Conservation (phyloP, 2,113 vertebrate species). For the Brachyhypopomus gauderio region DNA sequence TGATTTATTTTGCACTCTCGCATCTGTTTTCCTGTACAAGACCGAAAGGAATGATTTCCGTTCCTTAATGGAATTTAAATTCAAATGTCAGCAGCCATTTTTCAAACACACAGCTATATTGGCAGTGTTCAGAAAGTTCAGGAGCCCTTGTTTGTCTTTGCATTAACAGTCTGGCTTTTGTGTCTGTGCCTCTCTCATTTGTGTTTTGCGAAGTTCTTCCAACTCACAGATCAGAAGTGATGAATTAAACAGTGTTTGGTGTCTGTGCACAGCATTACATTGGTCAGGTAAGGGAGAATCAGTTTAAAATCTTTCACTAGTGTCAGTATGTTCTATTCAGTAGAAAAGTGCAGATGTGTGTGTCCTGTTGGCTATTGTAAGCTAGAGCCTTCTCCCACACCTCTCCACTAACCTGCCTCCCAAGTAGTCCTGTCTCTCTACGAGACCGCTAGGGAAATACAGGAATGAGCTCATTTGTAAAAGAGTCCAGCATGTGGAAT, state of each 20-base stretch:
- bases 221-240: constrained; percentile 45
- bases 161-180: constrained; percentile 31
- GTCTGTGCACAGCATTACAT: constrained; percentile 31
- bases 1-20: constrained; percentile 33
- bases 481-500: background rate
- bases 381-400: background rate
- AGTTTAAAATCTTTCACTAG: constrained; percentile 20
- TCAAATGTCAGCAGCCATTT: constrained; percentile 51
- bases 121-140: constrained; percentile 31
- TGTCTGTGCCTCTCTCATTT: constrained; percentile 37
- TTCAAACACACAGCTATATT: constrained; percentile 27
- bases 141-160: constrained; percentile 51
- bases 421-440: background rate
- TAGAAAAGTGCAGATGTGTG: background rate
- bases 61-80: constrained; percentile 55
- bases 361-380: background rate
- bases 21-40: constrained; percentile 40
- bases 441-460: background rate
- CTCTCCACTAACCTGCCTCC: background rate
- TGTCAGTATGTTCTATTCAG: constrained; percentile 13
- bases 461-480: background rate
- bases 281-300: constrained; percentile 36
- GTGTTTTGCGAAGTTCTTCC: constrained; percentile 40
- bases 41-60: constrained; percentile 52
- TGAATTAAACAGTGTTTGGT: constrained; percentile 51